phyloP scores from a whole-genome alignment of 1,140 invertebrate genomes.

The Oncopodura yosiiana region DNA sequence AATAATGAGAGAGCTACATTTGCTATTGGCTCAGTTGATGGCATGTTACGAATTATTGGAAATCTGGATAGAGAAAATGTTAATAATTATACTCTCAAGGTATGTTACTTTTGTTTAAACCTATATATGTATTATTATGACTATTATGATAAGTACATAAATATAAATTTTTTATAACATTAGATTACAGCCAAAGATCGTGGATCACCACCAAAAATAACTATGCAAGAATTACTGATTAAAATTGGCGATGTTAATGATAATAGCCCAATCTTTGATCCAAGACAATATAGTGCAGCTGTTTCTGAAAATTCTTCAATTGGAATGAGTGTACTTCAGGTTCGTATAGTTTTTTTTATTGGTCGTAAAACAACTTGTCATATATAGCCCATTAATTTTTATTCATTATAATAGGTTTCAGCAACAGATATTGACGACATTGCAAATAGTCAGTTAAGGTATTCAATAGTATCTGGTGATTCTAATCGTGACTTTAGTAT shows the following conservation, averaged over 20 bases:
- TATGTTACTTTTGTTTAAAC: conserved; percentile 41
- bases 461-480: conserved; percentile 78
- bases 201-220: conserved; percentile 68
- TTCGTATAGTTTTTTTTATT: conserved; percentile 37
- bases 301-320: conserved; percentile 88
- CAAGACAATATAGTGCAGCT: conserved; percentile 72
- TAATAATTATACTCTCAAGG: conserved; percentile 65
- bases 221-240: conserved; percentile 58
- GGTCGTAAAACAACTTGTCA: neutral
- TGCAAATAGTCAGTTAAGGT: conserved; percentile 74
- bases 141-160: too few relatives aligned
- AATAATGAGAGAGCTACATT: conserved; percentile 51
- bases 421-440: conserved; percentile 86
- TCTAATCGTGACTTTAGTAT: conserved; percentile 81
- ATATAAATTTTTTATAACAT: too few relatives aligned
- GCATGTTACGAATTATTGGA: conserved; percentile 67
- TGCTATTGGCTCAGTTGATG: conserved; percentile 75
- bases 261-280: conserved; percentile 82
- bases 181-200: conserved; percentile 65
- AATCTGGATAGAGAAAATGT: conserved; percentile 71
- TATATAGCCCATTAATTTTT: neutral
- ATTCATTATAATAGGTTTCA: conserved; percentile 56
- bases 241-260: conserved; percentile 84
- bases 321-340: conserved; percentile 76
- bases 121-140: neutral